Evolutionary conservation across 2,113 vertebrate genomes (phyloP).

Genomic region (Rynchops niger): DNA sequence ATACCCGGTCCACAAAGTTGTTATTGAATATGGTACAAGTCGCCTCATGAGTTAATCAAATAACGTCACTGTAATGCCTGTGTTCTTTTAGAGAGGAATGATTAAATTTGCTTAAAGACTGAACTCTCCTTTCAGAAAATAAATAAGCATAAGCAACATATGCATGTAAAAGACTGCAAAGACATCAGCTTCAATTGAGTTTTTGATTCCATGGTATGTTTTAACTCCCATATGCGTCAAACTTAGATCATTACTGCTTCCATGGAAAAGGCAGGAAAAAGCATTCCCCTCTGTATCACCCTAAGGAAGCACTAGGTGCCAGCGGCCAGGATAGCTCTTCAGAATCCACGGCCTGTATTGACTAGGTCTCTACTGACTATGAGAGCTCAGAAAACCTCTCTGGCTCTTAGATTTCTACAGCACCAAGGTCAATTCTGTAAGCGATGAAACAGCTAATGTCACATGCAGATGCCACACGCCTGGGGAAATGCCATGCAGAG

Average conservation of each 20-base stretch:
- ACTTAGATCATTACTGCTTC: not conserved
- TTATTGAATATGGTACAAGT: not conserved
- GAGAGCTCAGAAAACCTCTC: not conserved
- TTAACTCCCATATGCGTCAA: not conserved
- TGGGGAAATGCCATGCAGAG: not conserved
- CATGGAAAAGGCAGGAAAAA: not conserved
- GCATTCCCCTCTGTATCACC: not conserved
- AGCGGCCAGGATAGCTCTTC: not conserved
- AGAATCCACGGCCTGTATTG: not conserved
- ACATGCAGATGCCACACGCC: not conserved
- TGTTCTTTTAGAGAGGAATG: not conserved
- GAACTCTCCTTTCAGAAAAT: not conserved
- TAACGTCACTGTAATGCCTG: not conserved
- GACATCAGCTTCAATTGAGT: not conserved
- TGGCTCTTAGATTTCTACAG: not conserved
- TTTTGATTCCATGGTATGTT: not conserved
- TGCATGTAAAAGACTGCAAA: not conserved
- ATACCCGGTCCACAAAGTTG: accelerated
- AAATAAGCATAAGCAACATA: not conserved
- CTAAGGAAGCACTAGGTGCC: not conserved
- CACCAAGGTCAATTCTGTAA: not conserved
- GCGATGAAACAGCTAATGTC: not conserved
- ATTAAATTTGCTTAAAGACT: not conserved
- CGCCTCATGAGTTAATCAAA: not conserved
- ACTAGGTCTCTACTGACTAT: not conserved